Base-by-base conservation (phyloP, 1,140 invertebrate species). In the Phenacoccus solenopsis region DNA sequence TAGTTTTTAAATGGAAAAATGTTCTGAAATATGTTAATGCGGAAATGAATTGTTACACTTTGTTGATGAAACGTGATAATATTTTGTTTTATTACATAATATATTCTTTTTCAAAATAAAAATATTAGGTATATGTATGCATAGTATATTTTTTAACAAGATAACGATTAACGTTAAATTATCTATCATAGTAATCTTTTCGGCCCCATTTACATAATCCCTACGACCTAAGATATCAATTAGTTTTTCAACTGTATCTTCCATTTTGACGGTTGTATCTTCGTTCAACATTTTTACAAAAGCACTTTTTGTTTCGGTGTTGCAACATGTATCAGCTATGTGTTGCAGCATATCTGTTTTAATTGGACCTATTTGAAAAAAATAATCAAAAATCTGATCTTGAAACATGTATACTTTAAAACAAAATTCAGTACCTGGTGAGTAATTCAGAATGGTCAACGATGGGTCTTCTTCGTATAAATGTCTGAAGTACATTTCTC, bases 401-500 rank as follows among this genome's bases (percentile, higher is more conserved):
- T n/a, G n/a, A n/a, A n/a, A n/a, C n/a, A n/a, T n/a, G n/a, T 12
- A 9, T 61, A 67, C 4, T 67, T 21, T 9, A 27, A 16, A 22
- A 22, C 16, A n/a, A 30, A 72, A 38, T 73, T n/a, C n/a, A n/a
- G n/a, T 70, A 25, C 96, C 95, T 0, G 96, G 96, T 3, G 94
- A 88, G 81, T 98, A 98, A 79, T 88, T 96, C 1, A 98, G 78
- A 10, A 97, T 87, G 70, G 86, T 81, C 0, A 94, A 80, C 24
- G 85, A 76, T 16, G 86, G 84, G 73, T 90, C 85, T 81, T 98
- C 96, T 28, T 84, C 78, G 9, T 93, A 92, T 61, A 98, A 80
- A 4, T 82, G 81, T 76, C 86, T 87, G 75, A 98, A 95, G 77
- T 89, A 93, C 86, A 96, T 91, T 76, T 97, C 92, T 68, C 94